Conservation (phyloP, 2,113 vertebrate genomes). For the Apteryx mantelli region DNA sequence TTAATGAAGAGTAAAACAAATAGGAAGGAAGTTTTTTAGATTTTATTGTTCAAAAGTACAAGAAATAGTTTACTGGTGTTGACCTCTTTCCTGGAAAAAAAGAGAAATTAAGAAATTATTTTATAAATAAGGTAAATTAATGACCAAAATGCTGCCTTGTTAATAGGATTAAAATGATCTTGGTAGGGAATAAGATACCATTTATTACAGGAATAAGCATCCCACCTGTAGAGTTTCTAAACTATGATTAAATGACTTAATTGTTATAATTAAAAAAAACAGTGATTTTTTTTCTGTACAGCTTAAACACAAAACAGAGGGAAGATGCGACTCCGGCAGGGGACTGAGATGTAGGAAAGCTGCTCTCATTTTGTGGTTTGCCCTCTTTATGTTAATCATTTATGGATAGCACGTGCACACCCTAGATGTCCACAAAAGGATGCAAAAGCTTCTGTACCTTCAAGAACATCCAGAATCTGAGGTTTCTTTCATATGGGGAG, state of each 20-base stretch:
- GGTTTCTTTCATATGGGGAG: rapidly evolving
- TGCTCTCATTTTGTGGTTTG: neutral
- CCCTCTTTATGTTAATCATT: neutral
- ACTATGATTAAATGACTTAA: neutral
- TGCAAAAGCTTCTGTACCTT: neutral
- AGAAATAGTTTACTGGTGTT: neutral
- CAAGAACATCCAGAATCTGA: neutral
- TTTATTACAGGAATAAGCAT: neutral
- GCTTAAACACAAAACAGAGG: neutral
- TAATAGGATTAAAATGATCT: neutral
- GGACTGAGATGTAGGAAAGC: neutral
- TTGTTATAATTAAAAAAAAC: neutral
- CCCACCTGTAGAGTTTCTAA: neutral
- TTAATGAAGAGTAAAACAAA: neutral
- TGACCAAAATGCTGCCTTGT: neutral
- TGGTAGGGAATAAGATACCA: rapidly evolving
- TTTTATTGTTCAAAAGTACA: neutral
- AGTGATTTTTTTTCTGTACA: neutral
- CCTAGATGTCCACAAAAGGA: neutral
- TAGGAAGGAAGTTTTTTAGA: rapidly evolving
- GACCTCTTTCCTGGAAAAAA: neutral
- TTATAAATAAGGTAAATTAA: neutral
- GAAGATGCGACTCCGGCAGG: neutral
- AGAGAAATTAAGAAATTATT: neutral
- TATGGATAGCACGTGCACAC: neutral